These are phyloP conservation scores for Tenthredo scrophulariae DNA, from an alignment of 2,888 invertebrate species.

Conservation along the genomic window DNA sequence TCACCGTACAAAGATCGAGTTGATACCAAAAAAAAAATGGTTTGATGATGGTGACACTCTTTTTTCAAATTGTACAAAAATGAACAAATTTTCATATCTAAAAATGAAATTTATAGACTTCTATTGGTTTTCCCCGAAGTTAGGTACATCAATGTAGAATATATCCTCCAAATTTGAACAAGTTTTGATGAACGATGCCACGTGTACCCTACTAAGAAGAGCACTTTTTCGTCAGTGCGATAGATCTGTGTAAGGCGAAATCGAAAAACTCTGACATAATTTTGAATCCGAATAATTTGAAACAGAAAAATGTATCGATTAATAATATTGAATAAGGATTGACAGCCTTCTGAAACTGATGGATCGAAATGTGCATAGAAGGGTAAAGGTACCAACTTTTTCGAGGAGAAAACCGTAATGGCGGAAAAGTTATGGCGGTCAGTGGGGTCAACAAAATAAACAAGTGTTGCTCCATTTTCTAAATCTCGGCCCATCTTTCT, in stretches of 20 bases:
- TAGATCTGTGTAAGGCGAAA: not conserved
- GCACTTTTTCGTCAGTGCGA: not conserved
- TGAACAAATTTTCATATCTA: not conserved
- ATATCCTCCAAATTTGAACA: not conserved
- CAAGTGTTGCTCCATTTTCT: constrained; percentile 68
- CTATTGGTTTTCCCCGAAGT: not conserved
- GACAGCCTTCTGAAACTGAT: not conserved
- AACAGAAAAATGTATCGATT: not conserved
- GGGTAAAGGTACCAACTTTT: not conserved
- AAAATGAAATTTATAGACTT: not conserved
- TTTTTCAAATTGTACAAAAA: not conserved
- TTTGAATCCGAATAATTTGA: not conserved
- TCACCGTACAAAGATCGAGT: not conserved
- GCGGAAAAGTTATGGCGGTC: constrained; percentile 45
- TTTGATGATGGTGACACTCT: no score
- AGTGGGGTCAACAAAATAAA: constrained; percentile 68
- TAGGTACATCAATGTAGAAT: not conserved
- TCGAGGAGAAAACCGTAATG: constrained; percentile 34
- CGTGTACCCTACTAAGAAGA: not conserved
- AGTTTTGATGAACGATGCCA: not conserved
- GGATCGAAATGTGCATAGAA: not conserved
- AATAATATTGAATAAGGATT: not conserved
- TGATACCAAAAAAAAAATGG: not conserved
- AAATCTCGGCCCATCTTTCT: constrained; percentile 66
- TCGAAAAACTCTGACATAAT: not conserved